Conservation (phyloP, 1,140 invertebrate species). For the Mylabris phalerata region DNA sequence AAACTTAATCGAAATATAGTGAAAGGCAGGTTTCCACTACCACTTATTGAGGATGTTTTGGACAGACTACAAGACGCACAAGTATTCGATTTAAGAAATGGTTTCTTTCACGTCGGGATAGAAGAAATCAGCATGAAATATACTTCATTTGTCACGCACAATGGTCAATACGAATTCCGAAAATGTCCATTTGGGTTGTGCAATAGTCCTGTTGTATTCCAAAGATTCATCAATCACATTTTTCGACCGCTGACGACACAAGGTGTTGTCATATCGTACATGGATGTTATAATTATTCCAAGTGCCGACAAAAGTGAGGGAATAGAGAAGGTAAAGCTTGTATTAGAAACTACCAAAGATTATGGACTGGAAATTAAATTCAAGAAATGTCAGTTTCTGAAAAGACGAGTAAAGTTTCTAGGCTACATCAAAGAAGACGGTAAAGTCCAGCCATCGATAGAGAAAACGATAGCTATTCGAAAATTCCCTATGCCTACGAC, state of each 20-base stretch:
- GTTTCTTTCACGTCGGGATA: no score
- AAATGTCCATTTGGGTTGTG: slow-evolving; percentile 40
- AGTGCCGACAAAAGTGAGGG: slow-evolving; percentile 14
- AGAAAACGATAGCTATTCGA: not conserved
- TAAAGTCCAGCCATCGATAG: slow-evolving; percentile 25
- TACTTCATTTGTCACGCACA: slow-evolving; percentile 32
- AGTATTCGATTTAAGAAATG: no score
- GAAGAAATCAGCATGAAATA: slow-evolving; percentile 9
- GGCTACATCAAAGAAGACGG: slow-evolving; percentile 25
- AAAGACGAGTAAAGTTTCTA: slow-evolving; percentile 21
- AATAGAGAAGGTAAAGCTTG: slow-evolving; percentile 16
- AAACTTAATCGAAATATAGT: slow-evolving; percentile 27
- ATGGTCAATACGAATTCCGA: slow-evolving; percentile 41
- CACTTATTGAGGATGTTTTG: no score
- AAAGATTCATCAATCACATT: slow-evolving; percentile 27
- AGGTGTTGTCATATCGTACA: slow-evolving; percentile 24
- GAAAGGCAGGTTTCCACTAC: no score
- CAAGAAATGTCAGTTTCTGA: slow-evolving; percentile 13
- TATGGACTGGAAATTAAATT: slow-evolving; percentile 6
- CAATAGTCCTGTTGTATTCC: slow-evolving; percentile 31
- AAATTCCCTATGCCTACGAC: no score
- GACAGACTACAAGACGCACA: no score
- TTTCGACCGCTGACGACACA: slow-evolving; percentile 23
- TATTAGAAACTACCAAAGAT: slow-evolving; percentile 16
- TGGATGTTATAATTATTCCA: slow-evolving; percentile 24